Conservation (phyloP, 2,113 vertebrate species). For the Petrocephalus microphthalmus region DNA sequence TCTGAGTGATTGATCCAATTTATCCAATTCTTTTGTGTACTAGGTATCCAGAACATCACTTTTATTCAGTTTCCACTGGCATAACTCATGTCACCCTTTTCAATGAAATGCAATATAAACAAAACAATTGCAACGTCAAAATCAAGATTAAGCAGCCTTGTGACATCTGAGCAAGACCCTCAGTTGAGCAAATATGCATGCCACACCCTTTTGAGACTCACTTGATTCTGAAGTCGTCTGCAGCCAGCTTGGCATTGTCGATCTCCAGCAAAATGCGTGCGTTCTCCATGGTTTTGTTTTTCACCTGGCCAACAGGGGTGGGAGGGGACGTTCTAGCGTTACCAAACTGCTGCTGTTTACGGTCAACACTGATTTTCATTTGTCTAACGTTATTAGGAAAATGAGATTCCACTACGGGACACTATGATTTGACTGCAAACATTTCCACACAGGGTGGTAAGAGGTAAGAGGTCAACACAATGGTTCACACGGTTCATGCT, state of each 20-base stretch:
- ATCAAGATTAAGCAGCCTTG: neutral
- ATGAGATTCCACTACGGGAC: neutral
- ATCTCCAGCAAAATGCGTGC: conserved; percentile 70
- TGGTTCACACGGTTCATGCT: neutral
- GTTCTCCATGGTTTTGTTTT: conserved; percentile 64
- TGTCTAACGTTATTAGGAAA: neutral
- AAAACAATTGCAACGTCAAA: neutral
- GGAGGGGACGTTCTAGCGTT: neutral
- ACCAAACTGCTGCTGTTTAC: neutral
- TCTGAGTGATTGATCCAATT: neutral
- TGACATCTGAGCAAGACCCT: neutral
- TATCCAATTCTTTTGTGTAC: neutral
- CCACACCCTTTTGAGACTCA: conserved; percentile 41
- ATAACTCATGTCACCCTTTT: neutral
- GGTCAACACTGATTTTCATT: neutral
- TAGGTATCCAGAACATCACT: neutral
- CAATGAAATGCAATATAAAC: neutral
- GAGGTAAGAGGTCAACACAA: neutral
- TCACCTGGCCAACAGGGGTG: conserved; percentile 50
- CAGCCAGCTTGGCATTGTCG: conserved; percentile 72
- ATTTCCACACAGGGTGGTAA: neutral
- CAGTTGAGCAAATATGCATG: neutral
- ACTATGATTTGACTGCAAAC: neutral
- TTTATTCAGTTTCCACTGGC: neutral
- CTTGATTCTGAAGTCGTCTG: conserved; percentile 75